Evolutionary conservation across 2,797 vertebrate species (phyloP).

Genomic region (Eulemur rubriventer): DNA sequence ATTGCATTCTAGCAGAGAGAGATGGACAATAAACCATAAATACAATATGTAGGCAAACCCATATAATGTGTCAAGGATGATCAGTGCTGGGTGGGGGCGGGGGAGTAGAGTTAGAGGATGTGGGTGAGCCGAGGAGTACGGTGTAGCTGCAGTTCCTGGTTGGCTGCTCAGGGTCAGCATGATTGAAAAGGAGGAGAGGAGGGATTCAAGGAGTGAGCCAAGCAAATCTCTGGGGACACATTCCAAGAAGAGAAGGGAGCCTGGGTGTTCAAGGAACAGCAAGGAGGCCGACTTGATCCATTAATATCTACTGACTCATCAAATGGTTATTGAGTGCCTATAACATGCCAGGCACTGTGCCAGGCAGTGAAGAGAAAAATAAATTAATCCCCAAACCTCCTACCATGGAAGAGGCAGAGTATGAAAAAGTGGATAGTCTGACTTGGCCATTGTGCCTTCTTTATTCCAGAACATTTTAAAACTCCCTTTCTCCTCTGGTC

Average conservation of each 20-base stretch:
- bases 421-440: not conserved
- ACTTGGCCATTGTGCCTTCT: not conserved
- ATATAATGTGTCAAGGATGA: not conserved
- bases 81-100: not conserved
- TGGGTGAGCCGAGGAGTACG: accelerated
- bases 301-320: not conserved
- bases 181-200: not conserved
- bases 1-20: not conserved
- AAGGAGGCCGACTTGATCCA: not conserved
- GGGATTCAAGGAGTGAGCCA: not conserved
- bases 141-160: accelerated
- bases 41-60: not conserved
- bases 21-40: not conserved
- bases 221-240: not conserved
- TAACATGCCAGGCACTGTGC: not conserved
- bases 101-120: not conserved
- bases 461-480: not conserved
- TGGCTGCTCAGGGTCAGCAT: not conserved
- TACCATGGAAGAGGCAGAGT: not conserved
- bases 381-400: not conserved
- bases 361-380: not conserved
- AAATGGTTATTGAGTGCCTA: not conserved
- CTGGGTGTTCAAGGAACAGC: not conserved
- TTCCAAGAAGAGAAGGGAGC: not conserved
- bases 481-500: not conserved